phyloP scores from a whole-genome alignment of 2,113 vertebrate genomes.

The Heloderma charlesbogerti region DNA sequence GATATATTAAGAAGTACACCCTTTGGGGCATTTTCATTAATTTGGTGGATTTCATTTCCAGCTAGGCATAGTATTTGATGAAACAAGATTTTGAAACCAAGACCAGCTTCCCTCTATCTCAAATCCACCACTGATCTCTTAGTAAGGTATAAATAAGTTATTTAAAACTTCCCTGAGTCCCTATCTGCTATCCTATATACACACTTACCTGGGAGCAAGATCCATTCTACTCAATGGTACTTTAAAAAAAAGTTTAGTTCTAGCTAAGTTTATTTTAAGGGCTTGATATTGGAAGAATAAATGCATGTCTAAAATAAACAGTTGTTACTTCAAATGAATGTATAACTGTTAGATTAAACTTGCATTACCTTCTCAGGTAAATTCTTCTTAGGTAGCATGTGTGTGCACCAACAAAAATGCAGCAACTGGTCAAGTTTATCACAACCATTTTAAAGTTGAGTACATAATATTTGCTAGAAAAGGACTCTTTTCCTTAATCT shows the following conservation, averaged over 20 bases:
- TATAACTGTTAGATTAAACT: neutral
- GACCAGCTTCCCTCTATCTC: neutral
- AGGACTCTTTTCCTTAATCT: neutral
- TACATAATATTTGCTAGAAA: neutral
- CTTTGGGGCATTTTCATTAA: neutral
- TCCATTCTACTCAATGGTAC: neutral
- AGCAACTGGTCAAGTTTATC: neutral
- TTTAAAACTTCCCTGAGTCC: neutral
- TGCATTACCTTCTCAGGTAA: neutral
- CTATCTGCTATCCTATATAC: neutral
- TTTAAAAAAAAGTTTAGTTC: neutral
- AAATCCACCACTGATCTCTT: neutral
- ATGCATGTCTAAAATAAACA: neutral
- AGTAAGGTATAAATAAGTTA: rapidly evolving
- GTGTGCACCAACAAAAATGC: neutral
- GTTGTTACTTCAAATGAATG: neutral
- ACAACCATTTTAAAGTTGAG: neutral
- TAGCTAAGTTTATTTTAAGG: neutral
- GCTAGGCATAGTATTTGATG: neutral
- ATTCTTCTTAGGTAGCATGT: neutral
- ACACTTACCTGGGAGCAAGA: no score
- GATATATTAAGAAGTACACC: neutral
- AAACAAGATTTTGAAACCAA: neutral
- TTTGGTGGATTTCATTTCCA: slow-evolving; percentile 14
- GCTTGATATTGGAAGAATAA: neutral